phyloP scores from a whole-genome alignment of 2,888 invertebrate species.

The Uloborus plumipes region DNA sequence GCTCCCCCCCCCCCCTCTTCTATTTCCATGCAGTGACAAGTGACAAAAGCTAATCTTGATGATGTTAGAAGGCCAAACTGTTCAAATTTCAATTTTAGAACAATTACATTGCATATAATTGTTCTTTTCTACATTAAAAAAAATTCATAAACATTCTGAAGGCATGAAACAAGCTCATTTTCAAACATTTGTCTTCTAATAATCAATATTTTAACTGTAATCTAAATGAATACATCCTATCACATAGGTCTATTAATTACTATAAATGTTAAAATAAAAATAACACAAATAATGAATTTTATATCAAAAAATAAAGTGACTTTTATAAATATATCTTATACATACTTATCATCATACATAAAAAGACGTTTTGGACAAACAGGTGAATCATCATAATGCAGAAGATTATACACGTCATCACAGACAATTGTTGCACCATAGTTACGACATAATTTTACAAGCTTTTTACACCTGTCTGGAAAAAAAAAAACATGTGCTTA shows the following conservation, averaged over 20 bases:
- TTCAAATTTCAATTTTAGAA: too few relatives aligned
- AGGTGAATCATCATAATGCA: constrained; percentile 73
- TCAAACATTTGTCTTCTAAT: too few relatives aligned
- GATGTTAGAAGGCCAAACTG: too few relatives aligned
- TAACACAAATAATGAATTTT: neutral
- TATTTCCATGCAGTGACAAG: too few relatives aligned
- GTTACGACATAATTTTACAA: constrained; percentile 70
- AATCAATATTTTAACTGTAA: too few relatives aligned
- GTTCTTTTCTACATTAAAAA: too few relatives aligned
- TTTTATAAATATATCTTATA: neutral
- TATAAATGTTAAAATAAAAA: neutral
- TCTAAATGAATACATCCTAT: neutral
- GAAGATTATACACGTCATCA: constrained; percentile 79
- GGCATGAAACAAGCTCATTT: too few relatives aligned
- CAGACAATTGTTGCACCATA: constrained; percentile 73
- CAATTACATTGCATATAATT: too few relatives aligned
- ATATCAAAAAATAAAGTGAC: neutral
- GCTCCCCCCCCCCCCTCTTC: too few relatives aligned
- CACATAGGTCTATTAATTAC: neutral
- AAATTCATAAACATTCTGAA: too few relatives aligned
- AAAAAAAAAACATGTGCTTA: constrained; percentile 70
- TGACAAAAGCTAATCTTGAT: too few relatives aligned
- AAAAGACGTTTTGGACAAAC: constrained; percentile 74
- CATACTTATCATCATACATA: constrained; percentile 73
- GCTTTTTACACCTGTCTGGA: constrained; percentile 69